Conservation (phyloP, 1,140 invertebrate genomes). For the Hycleus phaleratus region DNA sequence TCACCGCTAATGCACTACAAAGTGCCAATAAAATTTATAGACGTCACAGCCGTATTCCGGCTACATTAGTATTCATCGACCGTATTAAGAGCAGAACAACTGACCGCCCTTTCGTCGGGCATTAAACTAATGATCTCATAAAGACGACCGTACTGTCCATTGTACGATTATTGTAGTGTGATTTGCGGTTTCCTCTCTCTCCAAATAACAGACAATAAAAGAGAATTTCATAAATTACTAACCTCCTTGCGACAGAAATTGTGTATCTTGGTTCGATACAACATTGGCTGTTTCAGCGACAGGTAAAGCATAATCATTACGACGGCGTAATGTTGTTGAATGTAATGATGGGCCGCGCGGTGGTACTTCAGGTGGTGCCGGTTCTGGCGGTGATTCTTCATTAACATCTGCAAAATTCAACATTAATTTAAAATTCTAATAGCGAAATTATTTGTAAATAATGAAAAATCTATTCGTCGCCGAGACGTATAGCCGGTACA, state of each 20-base stretch:
- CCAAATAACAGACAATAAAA: neutral
- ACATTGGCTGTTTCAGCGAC: constrained; percentile 18
- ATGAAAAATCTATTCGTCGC: constrained; percentile 9
- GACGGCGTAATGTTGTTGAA: constrained; percentile 40
- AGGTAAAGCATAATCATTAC: constrained; percentile 32
- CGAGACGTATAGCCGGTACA: neutral
- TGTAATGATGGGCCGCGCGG: constrained; percentile 61
- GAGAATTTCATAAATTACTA: neutral
- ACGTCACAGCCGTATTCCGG: constrained; percentile 11
- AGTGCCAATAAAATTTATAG: constrained; percentile 39
- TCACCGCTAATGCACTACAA: constrained; percentile 38
- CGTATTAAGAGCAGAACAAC: constrained; percentile 15
- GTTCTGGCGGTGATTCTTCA: constrained; percentile 62
- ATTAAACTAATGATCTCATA: constrained; percentile 35
- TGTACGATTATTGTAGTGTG: neutral
- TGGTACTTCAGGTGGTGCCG: constrained; percentile 64
- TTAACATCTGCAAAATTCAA: constrained; percentile 44
- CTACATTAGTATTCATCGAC: constrained; percentile 37
- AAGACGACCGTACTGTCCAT: neutral
- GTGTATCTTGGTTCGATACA: constrained; percentile 26
- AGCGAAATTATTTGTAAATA: constrained; percentile 13
- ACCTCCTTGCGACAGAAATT: constrained; percentile 32
- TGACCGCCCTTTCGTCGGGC: constrained; percentile 30
- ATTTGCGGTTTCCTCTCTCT: constrained; percentile 17
- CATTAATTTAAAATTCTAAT: constrained; percentile 11